phyloP scores from a whole-genome alignment of 1,140 invertebrate species.

The Catajapyx aquilonaris region DNA sequence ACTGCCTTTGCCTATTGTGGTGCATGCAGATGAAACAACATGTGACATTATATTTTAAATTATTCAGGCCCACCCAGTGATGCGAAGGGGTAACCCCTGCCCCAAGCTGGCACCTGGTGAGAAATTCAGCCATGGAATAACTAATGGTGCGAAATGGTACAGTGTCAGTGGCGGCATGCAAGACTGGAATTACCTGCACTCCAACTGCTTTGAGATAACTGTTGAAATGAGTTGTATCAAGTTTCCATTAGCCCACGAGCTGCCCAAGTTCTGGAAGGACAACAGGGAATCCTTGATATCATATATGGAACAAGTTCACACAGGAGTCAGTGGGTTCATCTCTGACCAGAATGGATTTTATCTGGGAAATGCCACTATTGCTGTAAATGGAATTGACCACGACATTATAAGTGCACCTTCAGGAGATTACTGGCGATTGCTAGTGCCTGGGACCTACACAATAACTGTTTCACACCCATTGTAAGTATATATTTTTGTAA shows the following conservation, averaged over 20 bases:
- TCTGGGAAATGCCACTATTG: slow-evolving; percentile 51
- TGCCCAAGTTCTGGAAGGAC: slow-evolving; percentile 67
- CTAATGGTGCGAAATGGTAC: slow-evolving; percentile 87
- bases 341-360: slow-evolving; percentile 46
- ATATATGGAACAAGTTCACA: slow-evolving; percentile 49
- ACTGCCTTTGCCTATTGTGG: too few species aligned
- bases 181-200: slow-evolving; percentile 88
- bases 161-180: slow-evolving; percentile 84
- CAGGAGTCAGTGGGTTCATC: slow-evolving; percentile 69
- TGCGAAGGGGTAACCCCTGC: slow-evolving; percentile 58
- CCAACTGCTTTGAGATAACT: slow-evolving; percentile 87
- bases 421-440: slow-evolving; percentile 86
- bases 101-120: slow-evolving; percentile 33
- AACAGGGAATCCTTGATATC: slow-evolving; percentile 65
- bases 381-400: slow-evolving; percentile 49
- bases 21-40: slow-evolving; percentile 1
- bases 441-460: slow-evolving; percentile 70
- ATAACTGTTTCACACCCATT: too few species aligned
- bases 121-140: slow-evolving; percentile 59
- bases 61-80: slow-evolving; percentile 47
- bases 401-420: slow-evolving; percentile 36
- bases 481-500: too few species aligned
- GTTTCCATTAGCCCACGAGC: slow-evolving; percentile 49
- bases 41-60: too few species aligned
- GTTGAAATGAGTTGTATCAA: slow-evolving; percentile 88